These are phyloP conservation scores for Orthosia cruda DNA, from an alignment of 2,888 invertebrate genomes.

Conservation along the genomic window DNA sequence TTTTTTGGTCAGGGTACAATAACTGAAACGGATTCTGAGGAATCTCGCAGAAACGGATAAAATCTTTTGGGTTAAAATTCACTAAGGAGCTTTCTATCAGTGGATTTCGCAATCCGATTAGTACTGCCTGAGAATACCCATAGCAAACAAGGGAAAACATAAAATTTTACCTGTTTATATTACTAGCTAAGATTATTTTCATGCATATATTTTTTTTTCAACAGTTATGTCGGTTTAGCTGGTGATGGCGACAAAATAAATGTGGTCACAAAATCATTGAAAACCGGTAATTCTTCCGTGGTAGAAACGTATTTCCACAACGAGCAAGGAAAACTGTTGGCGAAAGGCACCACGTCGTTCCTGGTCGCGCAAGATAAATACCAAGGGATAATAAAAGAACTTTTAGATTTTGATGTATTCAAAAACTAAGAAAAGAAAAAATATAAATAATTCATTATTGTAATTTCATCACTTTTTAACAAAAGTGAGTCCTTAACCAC, in stretches of 20 bases:
- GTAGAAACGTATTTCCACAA: constrained; percentile 68
- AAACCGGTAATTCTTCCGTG: constrained; percentile 61
- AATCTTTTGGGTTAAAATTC: too few species aligned
- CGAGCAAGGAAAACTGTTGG: constrained; percentile 67
- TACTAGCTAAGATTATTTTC: too few species aligned
- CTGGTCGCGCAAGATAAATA: constrained; percentile 56
- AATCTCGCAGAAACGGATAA: too few species aligned
- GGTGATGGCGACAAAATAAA: constrained; percentile 70
- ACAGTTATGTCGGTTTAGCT: constrained; percentile 70
- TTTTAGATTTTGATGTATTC: constrained; percentile 61
- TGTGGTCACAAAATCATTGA: constrained; percentile 67
- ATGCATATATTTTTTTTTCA: background rate
- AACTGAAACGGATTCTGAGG: too few species aligned
- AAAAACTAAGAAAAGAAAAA: constrained; percentile 43
- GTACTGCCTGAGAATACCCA: too few species aligned
- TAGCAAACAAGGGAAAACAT: too few species aligned
- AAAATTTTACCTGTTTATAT: too few species aligned
- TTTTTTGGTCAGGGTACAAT: too few species aligned
- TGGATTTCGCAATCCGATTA: too few species aligned
- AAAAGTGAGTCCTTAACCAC: too few species aligned
- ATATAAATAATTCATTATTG: too few species aligned
- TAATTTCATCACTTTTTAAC: background rate
- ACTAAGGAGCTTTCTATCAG: too few species aligned
- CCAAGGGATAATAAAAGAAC: constrained; percentile 56
- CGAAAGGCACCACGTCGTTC: constrained; percentile 70